Conservation (phyloP, 1,140 invertebrate species). For the Tetramorium alpestre region DNA sequence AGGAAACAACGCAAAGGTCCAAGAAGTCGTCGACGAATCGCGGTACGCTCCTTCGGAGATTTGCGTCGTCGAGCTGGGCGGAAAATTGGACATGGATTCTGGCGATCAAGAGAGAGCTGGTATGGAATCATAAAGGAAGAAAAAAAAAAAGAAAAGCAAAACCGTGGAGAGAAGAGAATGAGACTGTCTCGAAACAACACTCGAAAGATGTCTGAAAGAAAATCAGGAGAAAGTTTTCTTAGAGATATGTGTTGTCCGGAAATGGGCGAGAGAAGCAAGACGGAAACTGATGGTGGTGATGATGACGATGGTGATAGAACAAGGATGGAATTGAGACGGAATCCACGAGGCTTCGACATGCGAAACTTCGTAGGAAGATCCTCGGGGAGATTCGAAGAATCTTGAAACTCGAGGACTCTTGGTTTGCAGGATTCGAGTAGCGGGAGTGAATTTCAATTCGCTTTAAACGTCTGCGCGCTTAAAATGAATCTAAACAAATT, state of each 20-base stretch:
- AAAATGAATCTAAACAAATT: background rate
- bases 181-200: background rate
- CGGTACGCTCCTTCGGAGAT: background rate
- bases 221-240: background rate
- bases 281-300: background rate
- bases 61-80: background rate
- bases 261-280: background rate
- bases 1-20: background rate
- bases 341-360: background rate
- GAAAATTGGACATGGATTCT: background rate
- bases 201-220: background rate
- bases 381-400: background rate
- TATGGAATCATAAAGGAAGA: background rate
- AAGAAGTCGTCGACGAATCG: background rate
- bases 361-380: background rate
- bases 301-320: background rate
- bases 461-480: background rate
- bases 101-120: background rate
- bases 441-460: background rate
- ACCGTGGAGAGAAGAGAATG: background rate
- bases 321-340: background rate
- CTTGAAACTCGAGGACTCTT: background rate
- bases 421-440: background rate
- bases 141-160: background rate
- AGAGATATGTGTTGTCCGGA: background rate